Base-by-base conservation (phyloP, 2,888 invertebrate species). In the Oligia strigilis region DNA sequence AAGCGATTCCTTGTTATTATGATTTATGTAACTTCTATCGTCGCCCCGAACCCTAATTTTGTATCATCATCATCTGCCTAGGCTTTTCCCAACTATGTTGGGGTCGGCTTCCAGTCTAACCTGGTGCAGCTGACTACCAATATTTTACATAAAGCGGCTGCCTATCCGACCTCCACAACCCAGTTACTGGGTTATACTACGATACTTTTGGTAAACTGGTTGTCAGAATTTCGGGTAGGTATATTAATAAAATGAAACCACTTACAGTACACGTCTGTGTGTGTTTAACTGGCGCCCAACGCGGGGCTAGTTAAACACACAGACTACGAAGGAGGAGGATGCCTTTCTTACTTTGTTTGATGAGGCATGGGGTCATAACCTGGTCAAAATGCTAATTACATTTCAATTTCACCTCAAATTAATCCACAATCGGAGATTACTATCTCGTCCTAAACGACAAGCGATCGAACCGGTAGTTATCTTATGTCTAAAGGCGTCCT, bases 381-480 rank as follows among this genome's bases (percentile, higher is more conserved):
- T 40, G 23, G 2, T 11, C 19, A 65, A 65, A 23, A 40, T 19
- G 49, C 52, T 43, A 69, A 77, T 77, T 49, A 49, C 67, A 78
- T 62, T 69, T 23, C 43, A 78, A 43, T 75, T 17, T 36, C 43
- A 17, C 4, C 23, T 77, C 13, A 75, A 75, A 78, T 46, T 55
- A 78, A 78, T 60, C 19, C 14, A 19, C 29, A 1, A 60, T 65
- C 23, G 40, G 4, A 72, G 49, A 79, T 72, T 29, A 43, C 17
- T 46, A 70, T 43, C 13, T 19, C 14, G 4, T 2, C 49, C 29
- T n/a, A 46, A 17, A 64, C 17, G 46, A 40, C 23, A 23, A 58
- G 23, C 13, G n/a, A 70, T 58, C 40, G 11, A 29, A 14, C 6
- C 5, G 19, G 69, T 40, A 43, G 13, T 36, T 73, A 60, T 72